phyloP scores from a whole-genome alignment of 1,140 invertebrate species.

The Sycophaga agraensis region DNA sequence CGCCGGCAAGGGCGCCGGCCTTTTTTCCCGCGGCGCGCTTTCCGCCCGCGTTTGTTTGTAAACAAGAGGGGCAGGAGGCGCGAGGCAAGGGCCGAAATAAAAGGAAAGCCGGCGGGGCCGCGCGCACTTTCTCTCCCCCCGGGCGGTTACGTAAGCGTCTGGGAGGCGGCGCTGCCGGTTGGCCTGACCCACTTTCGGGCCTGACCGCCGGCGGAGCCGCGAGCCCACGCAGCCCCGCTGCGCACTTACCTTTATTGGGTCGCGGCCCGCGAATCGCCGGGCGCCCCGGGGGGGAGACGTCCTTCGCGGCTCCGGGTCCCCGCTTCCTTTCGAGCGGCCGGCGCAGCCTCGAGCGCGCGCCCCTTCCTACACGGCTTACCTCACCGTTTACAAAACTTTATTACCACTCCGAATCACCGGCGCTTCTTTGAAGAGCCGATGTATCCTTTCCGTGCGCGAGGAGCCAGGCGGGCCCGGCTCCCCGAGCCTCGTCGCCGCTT shows the following conservation, averaged over 20 bases:
- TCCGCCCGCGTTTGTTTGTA: conserved; percentile 26
- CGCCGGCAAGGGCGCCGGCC: no score
- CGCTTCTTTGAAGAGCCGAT: no score
- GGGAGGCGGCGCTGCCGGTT: background rate
- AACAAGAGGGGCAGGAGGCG: conserved; percentile 11
- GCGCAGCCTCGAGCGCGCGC: no score
- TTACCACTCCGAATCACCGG: no score
- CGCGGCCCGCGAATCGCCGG: background rate
- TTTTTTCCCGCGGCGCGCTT: no score
- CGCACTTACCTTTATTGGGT: background rate
- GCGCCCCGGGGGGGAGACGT: background rate
- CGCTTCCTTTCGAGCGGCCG: background rate
- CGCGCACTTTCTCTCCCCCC: conserved; percentile 24
- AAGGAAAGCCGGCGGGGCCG: no score
- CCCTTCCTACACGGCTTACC: background rate
- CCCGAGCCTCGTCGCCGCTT: no score
- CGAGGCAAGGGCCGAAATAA: no score
- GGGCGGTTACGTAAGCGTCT: conserved; percentile 26
- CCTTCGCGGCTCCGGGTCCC: background rate
- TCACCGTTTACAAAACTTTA: no score
- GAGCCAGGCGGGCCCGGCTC: no score
- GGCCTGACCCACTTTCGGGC: conserved; percentile 17
- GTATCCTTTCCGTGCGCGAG: no score
- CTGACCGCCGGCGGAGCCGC: background rate
- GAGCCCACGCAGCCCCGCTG: no score